These are phyloP conservation scores for Anabas testudineus DNA, from an alignment of 2,797 vertebrate species.

Conservation along the genomic window DNA sequence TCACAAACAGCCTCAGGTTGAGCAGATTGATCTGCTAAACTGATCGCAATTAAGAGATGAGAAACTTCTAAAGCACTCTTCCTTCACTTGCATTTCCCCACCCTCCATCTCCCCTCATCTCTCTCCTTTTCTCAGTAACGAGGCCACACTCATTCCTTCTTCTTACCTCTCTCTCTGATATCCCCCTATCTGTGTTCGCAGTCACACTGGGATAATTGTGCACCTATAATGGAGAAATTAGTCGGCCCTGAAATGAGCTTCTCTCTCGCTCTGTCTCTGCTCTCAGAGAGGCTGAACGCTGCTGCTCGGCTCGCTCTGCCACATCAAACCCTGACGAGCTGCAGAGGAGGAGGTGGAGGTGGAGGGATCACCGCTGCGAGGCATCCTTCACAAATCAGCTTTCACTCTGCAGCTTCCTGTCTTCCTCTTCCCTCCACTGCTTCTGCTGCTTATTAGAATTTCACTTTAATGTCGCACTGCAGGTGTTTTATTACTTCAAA, in stretches of 20 bases:
- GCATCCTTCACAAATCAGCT: conserved; percentile 74
- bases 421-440: conserved; percentile 52
- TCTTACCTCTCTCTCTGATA: conserved; percentile 55
- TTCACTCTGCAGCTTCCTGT: conserved; percentile 65
- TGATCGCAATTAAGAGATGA: conserved; percentile 70
- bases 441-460: conserved; percentile 61
- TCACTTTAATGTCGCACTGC: conserved; percentile 69
- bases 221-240: conserved; percentile 85
- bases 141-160: conserved; percentile 51
- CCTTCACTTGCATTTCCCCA: conserved; percentile 17
- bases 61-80: conserved; percentile 54
- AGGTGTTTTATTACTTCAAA: conserved; percentile 63
- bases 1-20: conserved; percentile 31
- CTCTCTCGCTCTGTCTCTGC: conserved; percentile 40
- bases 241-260: conserved; percentile 85
- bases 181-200: conserved; percentile 75
- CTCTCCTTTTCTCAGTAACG: conserved; percentile 33
- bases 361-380: conserved; percentile 61
- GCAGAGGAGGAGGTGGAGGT: conserved; percentile 40
- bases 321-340: conserved; percentile 73
- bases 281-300: conserved; percentile 59
- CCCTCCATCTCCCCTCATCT: conserved; percentile 3
- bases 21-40: conserved; percentile 60
- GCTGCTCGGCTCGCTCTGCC: conserved; percentile 54
- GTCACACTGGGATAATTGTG: conserved; percentile 82